Evolutionary conservation across 2,113 vertebrate species (phyloP), one percentile per base, ranked within the genome.

Genomic region (Turnix velox): DNA sequence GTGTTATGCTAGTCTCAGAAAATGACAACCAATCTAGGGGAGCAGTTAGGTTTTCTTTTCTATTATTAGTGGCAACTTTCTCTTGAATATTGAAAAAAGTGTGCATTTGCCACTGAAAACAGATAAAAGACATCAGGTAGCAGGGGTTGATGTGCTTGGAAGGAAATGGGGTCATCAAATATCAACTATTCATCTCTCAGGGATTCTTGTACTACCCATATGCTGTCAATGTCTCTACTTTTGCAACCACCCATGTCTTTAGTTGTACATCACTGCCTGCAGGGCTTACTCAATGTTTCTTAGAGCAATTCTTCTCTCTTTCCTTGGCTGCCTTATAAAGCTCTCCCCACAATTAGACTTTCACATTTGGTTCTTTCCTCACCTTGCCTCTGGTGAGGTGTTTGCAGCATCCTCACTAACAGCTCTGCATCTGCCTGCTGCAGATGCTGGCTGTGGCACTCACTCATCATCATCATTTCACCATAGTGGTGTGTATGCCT

Each of bases 21-120:
- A 96, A 90, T 75, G 49, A 51, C 65, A 94, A 54, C 73, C 65
- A 88, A 57, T 93, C 85, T n/a, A 68, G 59, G 57, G 45, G 8
- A 93, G 68, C 22, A 87, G 59, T 63, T 78, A 90, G 43, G 31
- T 35, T 91, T 90, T 43, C 43, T 84, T 72, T 95, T 75, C 82
- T 92, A 16, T 83, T 71, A 80, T 90, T 69, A 76, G 24, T 75
- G 43, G 30, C 11, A 79, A 24, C 49, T 52, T 94, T 72, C 31
- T 90, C 25, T 79, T 93, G 94, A 95, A 89, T 89, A 87, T 96
- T 75, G 85, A 84, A 87, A 78, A 45, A 81, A 81, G 30, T 19
- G 35, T 83, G 46, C 9, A 3, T 81, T 75, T 82, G 37, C 43
- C 39, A 40, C 43, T 69, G 86, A 76, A 94, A 85, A 90, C 28